Evolutionary conservation across 2,113 vertebrate genomes (phyloP).

Genomic region (Syrrhaptes paradoxus): DNA sequence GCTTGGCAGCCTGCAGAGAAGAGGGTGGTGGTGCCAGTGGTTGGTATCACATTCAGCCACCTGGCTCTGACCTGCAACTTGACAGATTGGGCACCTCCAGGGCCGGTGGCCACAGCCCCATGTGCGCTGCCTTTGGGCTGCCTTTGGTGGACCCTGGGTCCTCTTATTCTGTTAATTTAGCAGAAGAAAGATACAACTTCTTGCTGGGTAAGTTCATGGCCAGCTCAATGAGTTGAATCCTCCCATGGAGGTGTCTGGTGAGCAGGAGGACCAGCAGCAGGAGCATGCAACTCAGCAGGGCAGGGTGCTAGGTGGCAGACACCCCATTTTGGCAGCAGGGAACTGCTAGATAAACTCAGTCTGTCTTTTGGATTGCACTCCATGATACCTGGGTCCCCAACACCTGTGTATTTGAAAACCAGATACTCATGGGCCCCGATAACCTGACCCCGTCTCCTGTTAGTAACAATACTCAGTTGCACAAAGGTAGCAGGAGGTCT

Average conservation of each 20-base stretch:
- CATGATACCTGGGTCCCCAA: background rate
- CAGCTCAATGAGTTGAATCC: background rate
- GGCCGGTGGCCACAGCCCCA: accelerated
- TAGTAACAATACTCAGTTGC: background rate
- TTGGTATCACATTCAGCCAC: background rate
- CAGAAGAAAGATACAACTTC: background rate
- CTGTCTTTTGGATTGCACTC: background rate
- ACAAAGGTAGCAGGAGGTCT: background rate
- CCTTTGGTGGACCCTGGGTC: background rate
- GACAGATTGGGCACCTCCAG: accelerated
- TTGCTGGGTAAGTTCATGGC: background rate
- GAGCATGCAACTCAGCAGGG: background rate
- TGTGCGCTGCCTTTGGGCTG: background rate
- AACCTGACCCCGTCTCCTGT: background rate
- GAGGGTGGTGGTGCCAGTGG: background rate
- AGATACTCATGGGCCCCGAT: accelerated
- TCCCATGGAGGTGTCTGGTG: background rate
- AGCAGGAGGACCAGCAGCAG: background rate
- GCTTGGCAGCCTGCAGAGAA: background rate
- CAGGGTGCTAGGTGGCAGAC: background rate
- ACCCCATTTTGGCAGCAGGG: background rate
- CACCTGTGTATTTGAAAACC: background rate
- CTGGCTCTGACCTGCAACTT: background rate
- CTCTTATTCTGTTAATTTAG: background rate
- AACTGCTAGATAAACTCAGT: background rate